Base-by-base conservation (phyloP, 1,140 invertebrate genomes). In the Drosophila sucinea region DNA sequence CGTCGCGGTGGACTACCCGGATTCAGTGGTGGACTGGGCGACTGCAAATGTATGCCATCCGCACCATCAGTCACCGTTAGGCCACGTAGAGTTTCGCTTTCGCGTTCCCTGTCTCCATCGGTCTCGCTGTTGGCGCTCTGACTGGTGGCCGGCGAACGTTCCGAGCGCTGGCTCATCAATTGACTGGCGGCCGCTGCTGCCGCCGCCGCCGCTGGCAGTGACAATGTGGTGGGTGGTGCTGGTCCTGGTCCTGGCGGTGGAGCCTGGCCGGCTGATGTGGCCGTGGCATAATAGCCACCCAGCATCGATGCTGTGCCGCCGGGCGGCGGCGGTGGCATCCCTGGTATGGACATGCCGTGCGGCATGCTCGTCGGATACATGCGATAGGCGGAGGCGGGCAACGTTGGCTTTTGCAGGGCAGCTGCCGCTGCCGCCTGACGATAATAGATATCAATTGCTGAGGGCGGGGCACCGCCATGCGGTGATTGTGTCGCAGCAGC, bases 371-470 rank as follows among this genome's bases (percentile, higher is more conserved):
- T 70, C 1, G 90, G 91, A 70, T 92, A 92, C 69, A 92, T 90
- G 25, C 97, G 94, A 92, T 97, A 98, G 40, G 56, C 56, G 17
- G 73, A 70, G 67, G 80, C 80, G 38, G 97, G 96, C 84, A 98
- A 92, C n/a, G 83, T 54, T 55, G 95, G 98, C 94, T 96, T 98
- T 93, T 96, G 98, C 78, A 98, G 94, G 4, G 90, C 91, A 4
- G 85, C 90, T 6, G 94, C 94, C 0, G 94, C 94, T 0, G 95
- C 95, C 0, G 95, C 95, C 10, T 95, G 95, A 10, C 96, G 92
- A 91, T 97, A 97, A 87, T 97, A 97, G 47, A 97, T 92, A 79
- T 97, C 96, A 30, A 95, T 95, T 1, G 95, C 94, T 2, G 94
- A 94, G 57, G 94, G 84, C 93, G 95, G 94, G 72, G 95, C 93